Percentiles rank a stretch among this genome's conserved stretches.
Conservation (phyloP, 2,888 invertebrate species). For the Pollenia griseotomentosa region DNA sequence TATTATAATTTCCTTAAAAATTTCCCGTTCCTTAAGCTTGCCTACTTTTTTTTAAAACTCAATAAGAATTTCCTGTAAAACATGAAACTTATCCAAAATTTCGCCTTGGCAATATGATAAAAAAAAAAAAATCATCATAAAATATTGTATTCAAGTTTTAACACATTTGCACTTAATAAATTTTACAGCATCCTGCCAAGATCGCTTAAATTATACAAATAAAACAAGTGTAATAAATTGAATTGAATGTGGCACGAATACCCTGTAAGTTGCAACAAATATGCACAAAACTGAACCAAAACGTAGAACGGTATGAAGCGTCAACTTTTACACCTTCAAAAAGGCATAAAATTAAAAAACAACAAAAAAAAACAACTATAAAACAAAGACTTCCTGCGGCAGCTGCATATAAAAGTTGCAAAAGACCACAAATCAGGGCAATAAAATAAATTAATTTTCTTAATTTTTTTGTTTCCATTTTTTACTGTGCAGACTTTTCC, state of each 20-base stretch:
- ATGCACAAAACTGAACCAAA: conserved; percentile 9
- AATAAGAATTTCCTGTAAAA: conserved; percentile 32
- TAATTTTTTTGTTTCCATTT: neutral
- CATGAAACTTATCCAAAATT: neutral
- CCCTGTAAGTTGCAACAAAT: conserved; percentile 24
- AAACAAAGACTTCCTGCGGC: conserved; percentile 58
- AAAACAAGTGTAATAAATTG: conserved; percentile 51
- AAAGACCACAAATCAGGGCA: conserved; percentile 44
- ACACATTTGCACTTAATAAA: conserved; percentile 66
- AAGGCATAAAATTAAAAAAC: conserved; percentile 5
- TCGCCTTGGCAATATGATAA: neutral
- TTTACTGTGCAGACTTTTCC: neutral
- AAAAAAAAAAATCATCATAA: conserved; percentile 36
- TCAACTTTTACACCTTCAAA: conserved; percentile 64
- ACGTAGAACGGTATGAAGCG: conserved; percentile 21
- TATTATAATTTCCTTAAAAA: neutral
- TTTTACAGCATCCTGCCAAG: conserved; percentile 63
- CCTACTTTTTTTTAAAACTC: neutral
- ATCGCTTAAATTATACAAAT: conserved; percentile 30
- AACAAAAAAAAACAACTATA: neutral
- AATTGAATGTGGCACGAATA: conserved; percentile 62
- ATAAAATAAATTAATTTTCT: conserved; percentile 71
- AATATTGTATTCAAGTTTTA: conserved; percentile 37
- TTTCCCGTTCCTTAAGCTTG: neutral
- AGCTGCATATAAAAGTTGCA: conserved; percentile 36